Conservation (phyloP, 2,888 invertebrate species). For the Athalia circularis region DNA sequence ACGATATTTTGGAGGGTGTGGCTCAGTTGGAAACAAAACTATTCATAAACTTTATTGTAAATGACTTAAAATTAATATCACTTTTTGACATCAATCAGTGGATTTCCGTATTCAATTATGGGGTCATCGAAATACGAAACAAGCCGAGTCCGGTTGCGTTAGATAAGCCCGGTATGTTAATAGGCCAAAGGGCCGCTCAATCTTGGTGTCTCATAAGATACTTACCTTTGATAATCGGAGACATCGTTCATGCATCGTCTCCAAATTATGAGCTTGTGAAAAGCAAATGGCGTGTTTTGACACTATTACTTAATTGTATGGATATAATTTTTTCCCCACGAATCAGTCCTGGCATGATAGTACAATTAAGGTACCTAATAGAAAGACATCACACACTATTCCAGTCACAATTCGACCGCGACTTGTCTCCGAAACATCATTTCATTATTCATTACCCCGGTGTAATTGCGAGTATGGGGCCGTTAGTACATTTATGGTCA, state of each 20-base stretch:
- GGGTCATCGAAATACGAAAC: too few relatives aligned
- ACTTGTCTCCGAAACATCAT: constrained; percentile 39
- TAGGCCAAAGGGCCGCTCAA: constrained; percentile 50
- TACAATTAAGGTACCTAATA: constrained; percentile 21
- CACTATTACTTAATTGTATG: constrained; percentile 44
- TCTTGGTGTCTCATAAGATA: constrained; percentile 43
- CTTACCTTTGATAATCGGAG: constrained; percentile 46
- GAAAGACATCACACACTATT: constrained; percentile 44
- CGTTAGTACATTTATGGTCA: too few relatives aligned
- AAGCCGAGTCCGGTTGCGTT: too few relatives aligned
- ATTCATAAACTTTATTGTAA: too few relatives aligned
- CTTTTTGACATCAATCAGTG: too few relatives aligned
- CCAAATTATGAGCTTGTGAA: not conserved
- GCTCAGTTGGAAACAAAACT: too few relatives aligned
- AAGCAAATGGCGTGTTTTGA: constrained; percentile 44
- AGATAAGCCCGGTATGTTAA: too few relatives aligned
- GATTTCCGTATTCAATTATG: too few relatives aligned
- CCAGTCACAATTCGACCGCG: constrained; percentile 30
- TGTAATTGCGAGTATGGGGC: constrained; percentile 16
- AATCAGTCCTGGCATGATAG: constrained; percentile 39
- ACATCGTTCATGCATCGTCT: not conserved
- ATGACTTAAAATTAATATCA: too few relatives aligned
- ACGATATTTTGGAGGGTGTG: too few relatives aligned
- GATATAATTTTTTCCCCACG: constrained; percentile 46
- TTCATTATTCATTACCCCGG: constrained; percentile 38